Evolutionary conservation across 2,888 invertebrate genomes (phyloP), one percentile per base, ranked within the genome.

Genomic region (Cheiracanthium punctorium): DNA sequence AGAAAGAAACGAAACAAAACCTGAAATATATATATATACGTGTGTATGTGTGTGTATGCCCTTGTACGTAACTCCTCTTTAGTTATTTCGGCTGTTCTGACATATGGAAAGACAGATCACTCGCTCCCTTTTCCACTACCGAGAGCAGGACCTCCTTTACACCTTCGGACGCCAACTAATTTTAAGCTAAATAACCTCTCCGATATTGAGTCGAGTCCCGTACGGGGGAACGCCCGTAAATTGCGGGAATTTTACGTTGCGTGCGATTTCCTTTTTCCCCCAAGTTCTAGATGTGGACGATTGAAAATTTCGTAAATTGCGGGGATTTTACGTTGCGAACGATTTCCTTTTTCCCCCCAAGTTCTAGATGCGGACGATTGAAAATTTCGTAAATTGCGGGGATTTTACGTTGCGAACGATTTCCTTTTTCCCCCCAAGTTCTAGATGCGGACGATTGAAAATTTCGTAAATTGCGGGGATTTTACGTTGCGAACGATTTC

Each of bases 181-280:
- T 80, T 80, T 73, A 72, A 80, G 80, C 65, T 80, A 80, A 80
- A 73, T 80, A 80, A 73, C 65, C 72, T 80, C 58, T 58, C 52
- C 67, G 67, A 81, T 69, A 67, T 67, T 29, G 37, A 69, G 72
- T 67, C 52, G 64, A 14, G 24, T 0, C 33, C 74, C 74, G 81
- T 20, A 1, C 24, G n/a, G n/a, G n/a, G n/a, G n/a, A n/a, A n/a
- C n/a, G n/a, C 28, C 12, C 12, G 58, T 30, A 81, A 74, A 81
- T 81, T 81, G 69, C 73, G 2, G 24, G 58, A 4, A 24, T 24
- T 48, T 58, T 5, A 24, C 14, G 14, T 37, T 17, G 2, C 14
- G 43, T 14, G 17, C 2, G 43, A 48, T 10, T 17, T 48, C 14
- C 43, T 48, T 48, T 37, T 37, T 37, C 37, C 37, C 12, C 12